Evolutionary conservation across 1,140 invertebrate genomes (phyloP).

Genomic region (Acromyrmex echinatior): DNA sequence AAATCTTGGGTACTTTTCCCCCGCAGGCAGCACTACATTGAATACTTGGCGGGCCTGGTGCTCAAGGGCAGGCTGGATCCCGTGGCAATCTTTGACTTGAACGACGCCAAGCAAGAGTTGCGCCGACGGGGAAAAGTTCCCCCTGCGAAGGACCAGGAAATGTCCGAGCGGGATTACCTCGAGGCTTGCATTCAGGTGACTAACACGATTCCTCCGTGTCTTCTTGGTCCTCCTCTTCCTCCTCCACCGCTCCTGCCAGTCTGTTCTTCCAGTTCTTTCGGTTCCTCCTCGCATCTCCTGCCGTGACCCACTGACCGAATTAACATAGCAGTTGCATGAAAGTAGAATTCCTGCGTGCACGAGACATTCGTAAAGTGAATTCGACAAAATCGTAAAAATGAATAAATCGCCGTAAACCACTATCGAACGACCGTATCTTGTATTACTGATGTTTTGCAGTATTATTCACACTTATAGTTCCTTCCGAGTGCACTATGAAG

Average conservation of each 20-base stretch:
- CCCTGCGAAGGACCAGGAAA: constrained; percentile 87
- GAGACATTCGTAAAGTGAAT: constrained; percentile 42
- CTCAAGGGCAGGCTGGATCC: constrained; percentile 94
- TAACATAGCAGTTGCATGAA: constrained; percentile 72
- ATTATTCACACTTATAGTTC: background rate
- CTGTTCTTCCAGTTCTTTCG: background rate
- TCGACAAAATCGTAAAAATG: constrained; percentile 53
- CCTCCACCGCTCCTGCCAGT: too few relatives aligned
- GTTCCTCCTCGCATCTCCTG: constrained; percentile 26
- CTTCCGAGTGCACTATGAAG: background rate
- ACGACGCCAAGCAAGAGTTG: constrained; percentile 95
- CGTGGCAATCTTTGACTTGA: constrained; percentile 93
- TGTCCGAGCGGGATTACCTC: constrained; percentile 86
- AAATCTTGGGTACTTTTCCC: constrained; percentile 84
- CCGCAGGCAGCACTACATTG: constrained; percentile 96
- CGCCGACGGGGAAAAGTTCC: constrained; percentile 92
- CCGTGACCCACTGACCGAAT: constrained; percentile 66
- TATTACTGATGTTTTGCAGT: background rate
- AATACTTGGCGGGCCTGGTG: constrained; percentile 96
- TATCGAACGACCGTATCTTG: constrained; percentile 3
- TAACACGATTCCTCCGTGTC: constrained; percentile 61
- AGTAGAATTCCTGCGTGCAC: constrained; percentile 62
- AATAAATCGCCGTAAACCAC: constrained; percentile 13
- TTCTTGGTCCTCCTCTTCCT: background rate
- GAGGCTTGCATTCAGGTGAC: constrained; percentile 86